These are phyloP conservation scores for Agonopterix alstromeriana DNA, from an alignment of 2,888 invertebrate genomes.

Conservation along the genomic window DNA sequence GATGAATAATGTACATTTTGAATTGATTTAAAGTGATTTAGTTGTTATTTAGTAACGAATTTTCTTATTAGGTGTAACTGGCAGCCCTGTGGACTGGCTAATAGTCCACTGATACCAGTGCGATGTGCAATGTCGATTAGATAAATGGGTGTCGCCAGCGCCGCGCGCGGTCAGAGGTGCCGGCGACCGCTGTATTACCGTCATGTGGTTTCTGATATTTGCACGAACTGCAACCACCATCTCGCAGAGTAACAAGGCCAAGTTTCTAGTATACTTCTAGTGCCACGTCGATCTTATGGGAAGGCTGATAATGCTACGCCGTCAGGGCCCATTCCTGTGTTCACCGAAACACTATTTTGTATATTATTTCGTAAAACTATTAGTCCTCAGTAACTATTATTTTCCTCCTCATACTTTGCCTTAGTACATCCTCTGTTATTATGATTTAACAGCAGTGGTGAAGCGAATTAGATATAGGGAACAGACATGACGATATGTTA, in stretches of 20 bases:
- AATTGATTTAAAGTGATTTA: conserved; percentile 76
- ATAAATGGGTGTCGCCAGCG: conserved; percentile 19
- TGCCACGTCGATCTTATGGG: conserved; percentile 48
- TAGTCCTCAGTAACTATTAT: conserved; percentile 56
- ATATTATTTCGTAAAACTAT: conserved; percentile 53
- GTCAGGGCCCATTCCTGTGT: conserved; percentile 64
- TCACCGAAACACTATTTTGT: conserved; percentile 57
- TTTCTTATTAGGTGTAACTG: conserved; percentile 67
- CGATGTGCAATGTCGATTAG: conserved; percentile 63
- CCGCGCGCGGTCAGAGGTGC: conserved; percentile 4
- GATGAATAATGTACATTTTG: conserved; percentile 74
- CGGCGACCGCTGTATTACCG: conserved; percentile 6
- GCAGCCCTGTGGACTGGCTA: conserved; percentile 57
- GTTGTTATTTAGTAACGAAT: conserved; percentile 75
- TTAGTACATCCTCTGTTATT: conserved; percentile 61
- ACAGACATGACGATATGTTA: conserved; percentile 75
- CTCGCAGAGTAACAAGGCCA: conserved; percentile 23
- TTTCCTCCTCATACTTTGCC: conserved; percentile 65
- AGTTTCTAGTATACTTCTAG: conserved; percentile 26
- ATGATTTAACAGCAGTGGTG: conserved; percentile 65
- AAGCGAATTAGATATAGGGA: conserved; percentile 74
- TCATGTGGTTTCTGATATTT: conserved; percentile 13
- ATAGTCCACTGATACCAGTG: conserved; percentile 65
- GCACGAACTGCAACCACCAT: conserved; percentile 12
- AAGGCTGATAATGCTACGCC: conserved; percentile 54